Percentiles rank a stretch among this genome's conserved stretches.
Conservation (phyloP, 2,797 vertebrate species). For the Catostomus latipinnis region DNA sequence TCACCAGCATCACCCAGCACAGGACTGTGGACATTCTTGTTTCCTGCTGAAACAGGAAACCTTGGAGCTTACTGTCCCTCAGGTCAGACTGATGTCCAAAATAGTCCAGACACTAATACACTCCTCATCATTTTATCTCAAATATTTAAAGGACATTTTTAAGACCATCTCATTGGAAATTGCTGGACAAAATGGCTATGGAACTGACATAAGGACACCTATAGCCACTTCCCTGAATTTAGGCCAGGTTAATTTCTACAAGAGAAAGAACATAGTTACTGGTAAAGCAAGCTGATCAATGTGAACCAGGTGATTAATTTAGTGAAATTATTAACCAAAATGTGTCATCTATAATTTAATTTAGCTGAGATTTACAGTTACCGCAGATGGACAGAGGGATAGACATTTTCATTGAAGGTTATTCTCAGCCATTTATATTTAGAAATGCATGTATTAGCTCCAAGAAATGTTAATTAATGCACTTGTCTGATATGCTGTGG, state of each 20-base stretch:
- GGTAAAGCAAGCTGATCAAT: background rate
- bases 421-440: slow-evolving; percentile 21
- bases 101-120: background rate
- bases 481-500: slow-evolving; percentile 41
- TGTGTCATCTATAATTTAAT: no score
- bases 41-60: background rate
- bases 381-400: no score
- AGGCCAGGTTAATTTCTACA: slow-evolving; percentile 5
- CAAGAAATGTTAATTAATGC: slow-evolving; percentile 59
- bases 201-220: background rate
- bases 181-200: slow-evolving; percentile 1
- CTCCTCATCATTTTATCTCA: background rate
- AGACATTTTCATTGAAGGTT: slow-evolving; percentile 22
- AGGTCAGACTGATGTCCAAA: background rate
- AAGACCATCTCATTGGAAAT: background rate
- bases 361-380: no score
- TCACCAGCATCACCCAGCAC: slow-evolving; percentile 74
- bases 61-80: background rate
- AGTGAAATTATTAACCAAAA: background rate
- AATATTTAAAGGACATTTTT: background rate
- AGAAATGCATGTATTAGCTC: slow-evolving; percentile 7
- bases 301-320: background rate
- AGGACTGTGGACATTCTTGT: slow-evolving; percentile 72
- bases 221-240: background rate
- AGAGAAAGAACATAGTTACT: background rate